Conservation (phyloP, 2,888 invertebrate genomes). For the Drosophila pseudotalamancana region DNA sequence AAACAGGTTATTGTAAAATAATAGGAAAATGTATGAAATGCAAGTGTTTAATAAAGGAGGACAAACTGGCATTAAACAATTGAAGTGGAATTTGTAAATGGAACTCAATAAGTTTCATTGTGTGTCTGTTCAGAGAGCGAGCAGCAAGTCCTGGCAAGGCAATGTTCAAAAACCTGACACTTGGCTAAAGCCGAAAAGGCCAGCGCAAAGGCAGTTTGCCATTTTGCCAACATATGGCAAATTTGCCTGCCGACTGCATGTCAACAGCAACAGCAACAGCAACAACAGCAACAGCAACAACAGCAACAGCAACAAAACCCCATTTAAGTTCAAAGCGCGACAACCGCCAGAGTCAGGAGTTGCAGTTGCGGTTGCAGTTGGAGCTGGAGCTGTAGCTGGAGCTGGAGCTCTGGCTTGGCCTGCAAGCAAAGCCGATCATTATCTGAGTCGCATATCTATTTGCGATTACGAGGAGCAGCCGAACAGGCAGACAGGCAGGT, state of each 20-base stretch:
- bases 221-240: constrained; percentile 74
- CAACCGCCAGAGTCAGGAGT: constrained; percentile 62
- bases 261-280: constrained; percentile 36
- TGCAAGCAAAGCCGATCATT: constrained; percentile 58
- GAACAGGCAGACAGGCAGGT: constrained; percentile 2
- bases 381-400: constrained; percentile 15
- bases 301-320: constrained; percentile 41
- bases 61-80: not conserved
- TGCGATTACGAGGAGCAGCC: constrained; percentile 42
- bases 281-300: constrained; percentile 22
- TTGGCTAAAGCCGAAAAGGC: constrained; percentile 37
- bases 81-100: not conserved
- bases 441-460: constrained; percentile 74
- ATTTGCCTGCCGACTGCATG: constrained; percentile 63
- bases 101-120: constrained; percentile 12
- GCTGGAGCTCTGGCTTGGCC: constrained; percentile 15
- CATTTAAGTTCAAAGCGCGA: constrained; percentile 78
- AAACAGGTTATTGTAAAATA: no score
- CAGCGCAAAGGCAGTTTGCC: constrained; percentile 56
- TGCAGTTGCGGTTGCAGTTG: constrained; percentile 19
- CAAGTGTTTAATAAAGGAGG: no score
- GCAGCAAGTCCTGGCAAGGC: constrained; percentile 33
- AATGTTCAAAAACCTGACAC: constrained; percentile 51
- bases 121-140: constrained; percentile 19
- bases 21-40: no score